Evolutionary conservation across 2,113 vertebrate species (phyloP).

Genomic region (Piaya cayana): DNA sequence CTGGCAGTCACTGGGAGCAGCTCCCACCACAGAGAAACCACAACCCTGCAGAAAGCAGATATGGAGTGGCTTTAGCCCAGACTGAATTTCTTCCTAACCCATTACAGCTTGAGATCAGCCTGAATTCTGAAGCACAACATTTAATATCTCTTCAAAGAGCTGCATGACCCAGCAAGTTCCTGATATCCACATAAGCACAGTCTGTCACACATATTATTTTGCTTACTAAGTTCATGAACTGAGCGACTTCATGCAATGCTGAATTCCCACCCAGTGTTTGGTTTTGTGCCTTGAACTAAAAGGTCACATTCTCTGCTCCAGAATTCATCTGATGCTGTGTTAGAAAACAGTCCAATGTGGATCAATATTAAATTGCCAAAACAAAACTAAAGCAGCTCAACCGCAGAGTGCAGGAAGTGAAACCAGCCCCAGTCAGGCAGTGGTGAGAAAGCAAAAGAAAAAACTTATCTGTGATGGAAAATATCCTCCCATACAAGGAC

Average conservation of each 20-base stretch:
- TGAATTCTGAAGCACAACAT: not conserved
- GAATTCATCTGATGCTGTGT: not conserved
- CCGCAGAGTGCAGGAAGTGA: not conserved
- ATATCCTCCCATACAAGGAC: not conserved
- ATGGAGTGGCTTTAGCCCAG: not conserved
- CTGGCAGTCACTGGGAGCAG: not conserved
- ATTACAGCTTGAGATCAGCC: not conserved
- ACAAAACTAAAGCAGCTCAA: not conserved
- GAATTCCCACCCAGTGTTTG: not conserved
- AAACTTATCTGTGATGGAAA: not conserved
- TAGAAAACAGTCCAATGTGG: not conserved
- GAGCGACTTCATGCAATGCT: accelerated
- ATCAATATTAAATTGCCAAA: not conserved
- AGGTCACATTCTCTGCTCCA: not conserved
- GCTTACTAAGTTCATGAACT: not conserved
- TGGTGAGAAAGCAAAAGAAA: not conserved
- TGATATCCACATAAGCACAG: not conserved
- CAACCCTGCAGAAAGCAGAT: not conserved
- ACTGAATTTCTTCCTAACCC: not conserved
- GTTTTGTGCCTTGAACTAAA: not conserved
- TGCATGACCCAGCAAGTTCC: not conserved
- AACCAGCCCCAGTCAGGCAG: not conserved
- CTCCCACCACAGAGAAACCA: not conserved
- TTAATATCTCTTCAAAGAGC: not conserved
- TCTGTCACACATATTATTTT: not conserved